These are phyloP conservation scores for Bradypodion pumilum DNA, from an alignment of 2,797 vertebrate species.

Conservation along the genomic window DNA sequence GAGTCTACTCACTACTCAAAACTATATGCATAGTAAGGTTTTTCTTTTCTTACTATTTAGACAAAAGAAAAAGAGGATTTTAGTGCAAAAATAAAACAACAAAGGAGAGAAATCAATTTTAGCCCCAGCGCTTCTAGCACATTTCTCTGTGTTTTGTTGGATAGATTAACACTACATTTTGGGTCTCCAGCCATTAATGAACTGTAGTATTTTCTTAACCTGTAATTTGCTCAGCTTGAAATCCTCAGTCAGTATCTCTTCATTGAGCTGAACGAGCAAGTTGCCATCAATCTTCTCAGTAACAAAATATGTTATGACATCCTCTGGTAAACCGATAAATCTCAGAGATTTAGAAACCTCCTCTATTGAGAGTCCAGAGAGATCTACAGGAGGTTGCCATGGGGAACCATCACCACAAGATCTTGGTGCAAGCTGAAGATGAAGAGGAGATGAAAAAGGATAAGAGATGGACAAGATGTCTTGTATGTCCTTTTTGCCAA, in stretches of 20 bases:
- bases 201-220: conserved; percentile 98
- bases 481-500: conserved; percentile 74
- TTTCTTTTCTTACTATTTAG: conserved; percentile 78
- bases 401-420: conserved; percentile 82
- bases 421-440: conserved; percentile 76
- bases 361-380: conserved; percentile 91
- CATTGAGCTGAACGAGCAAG: conserved; percentile 93
- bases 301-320: conserved; percentile 88
- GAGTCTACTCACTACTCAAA: conserved; percentile 75
- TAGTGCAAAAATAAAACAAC: conserved; percentile 82
- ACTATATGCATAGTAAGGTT: conserved; percentile 83
- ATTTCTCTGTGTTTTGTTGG: conserved; percentile 51
- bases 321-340: conserved; percentile 94
- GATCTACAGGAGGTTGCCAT: conserved; percentile 89
- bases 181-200: conserved; percentile 97
- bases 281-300: conserved; percentile 97
- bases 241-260: conserved; percentile 96
- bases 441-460: conserved; percentile 78
- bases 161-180: conserved; percentile 82
- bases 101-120: conserved; percentile 72
- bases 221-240: conserved; percentile 97
- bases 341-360: conserved; percentile 93
- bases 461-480: conserved; percentile 79
- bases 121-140: conserved; percentile 61
- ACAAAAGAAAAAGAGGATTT: conserved; percentile 67